phyloP scores from a whole-genome alignment of 2,113 vertebrate genomes.

The Hemiscyllium ocellatum region DNA sequence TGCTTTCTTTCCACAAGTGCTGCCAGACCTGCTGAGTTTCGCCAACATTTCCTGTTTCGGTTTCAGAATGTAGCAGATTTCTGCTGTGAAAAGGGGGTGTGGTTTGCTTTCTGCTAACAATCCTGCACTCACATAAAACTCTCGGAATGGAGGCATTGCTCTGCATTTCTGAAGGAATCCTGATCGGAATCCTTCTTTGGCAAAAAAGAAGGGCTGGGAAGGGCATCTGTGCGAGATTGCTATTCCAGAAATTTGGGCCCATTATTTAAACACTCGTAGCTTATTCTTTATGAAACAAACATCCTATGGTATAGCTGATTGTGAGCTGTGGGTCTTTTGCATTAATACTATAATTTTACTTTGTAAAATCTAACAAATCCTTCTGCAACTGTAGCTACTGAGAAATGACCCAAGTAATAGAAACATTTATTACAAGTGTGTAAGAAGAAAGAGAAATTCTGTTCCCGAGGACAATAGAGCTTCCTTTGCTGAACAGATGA shows the following conservation, averaged over 20 bases:
- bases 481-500: conserved; percentile 5
- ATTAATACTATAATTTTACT: neutral
- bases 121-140: too few species aligned
- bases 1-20: too few species aligned
- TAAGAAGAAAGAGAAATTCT: conserved; percentile 4
- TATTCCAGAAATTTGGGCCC: neutral
- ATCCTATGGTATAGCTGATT: neutral
- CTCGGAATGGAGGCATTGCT: too few species aligned
- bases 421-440: neutral
- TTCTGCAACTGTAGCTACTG: neutral
- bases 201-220: too few species aligned
- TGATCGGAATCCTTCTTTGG: too few species aligned
- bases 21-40: too few species aligned
- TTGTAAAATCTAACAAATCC: conserved; percentile 20
- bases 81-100: too few species aligned
- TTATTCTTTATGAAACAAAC: neutral
- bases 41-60: too few species aligned
- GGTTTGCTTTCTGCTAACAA: too few species aligned
- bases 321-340: neutral
- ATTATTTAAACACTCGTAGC: neutral
- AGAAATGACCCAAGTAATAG: neutral
- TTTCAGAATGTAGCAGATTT: too few species aligned
- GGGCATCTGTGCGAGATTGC: too few species aligned
- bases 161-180: too few species aligned
- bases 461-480: neutral